phyloP scores from a whole-genome alignment of 1,140 invertebrate species.

The Zaprionus ghesquierei region DNA sequence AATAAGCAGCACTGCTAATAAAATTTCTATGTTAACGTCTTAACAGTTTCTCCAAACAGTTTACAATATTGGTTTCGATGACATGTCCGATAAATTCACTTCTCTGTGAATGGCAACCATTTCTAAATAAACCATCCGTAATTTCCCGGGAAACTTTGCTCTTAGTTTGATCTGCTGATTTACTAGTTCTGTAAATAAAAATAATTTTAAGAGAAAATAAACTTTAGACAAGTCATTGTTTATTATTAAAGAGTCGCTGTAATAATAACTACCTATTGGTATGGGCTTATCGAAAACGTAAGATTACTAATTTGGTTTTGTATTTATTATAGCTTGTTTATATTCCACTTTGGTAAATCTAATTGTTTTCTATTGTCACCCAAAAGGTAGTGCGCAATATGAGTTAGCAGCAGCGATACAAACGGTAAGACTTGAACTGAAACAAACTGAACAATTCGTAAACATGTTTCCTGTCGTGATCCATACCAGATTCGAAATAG shows the following conservation, averaged over 20 bases:
- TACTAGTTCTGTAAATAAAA: too few species aligned
- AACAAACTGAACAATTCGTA: conserved; percentile 7
- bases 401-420: conserved; percentile 15
- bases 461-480: conserved; percentile 4
- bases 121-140: too few species aligned
- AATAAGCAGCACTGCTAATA: too few species aligned
- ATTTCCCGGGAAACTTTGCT: too few species aligned
- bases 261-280: too few species aligned
- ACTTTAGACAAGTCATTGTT: too few species aligned
- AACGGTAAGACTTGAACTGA: conserved; percentile 37
- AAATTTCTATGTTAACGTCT: not conserved
- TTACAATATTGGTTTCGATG: not conserved
- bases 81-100: not conserved
- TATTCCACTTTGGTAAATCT: conserved; percentile 11
- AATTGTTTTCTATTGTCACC: not conserved
- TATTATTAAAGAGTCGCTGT: too few species aligned
- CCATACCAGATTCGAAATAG: conserved; percentile 11
- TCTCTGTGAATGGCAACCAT: not conserved
- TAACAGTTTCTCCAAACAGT: not conserved
- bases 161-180: too few species aligned
- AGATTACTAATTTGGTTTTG: not conserved
- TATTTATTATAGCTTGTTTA: not conserved
- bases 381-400: conserved; percentile 15
- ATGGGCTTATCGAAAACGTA: not conserved
- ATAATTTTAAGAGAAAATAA: too few species aligned